phyloP scores from a whole-genome alignment of 2,888 invertebrate genomes.

The Archips xylosteana region DNA sequence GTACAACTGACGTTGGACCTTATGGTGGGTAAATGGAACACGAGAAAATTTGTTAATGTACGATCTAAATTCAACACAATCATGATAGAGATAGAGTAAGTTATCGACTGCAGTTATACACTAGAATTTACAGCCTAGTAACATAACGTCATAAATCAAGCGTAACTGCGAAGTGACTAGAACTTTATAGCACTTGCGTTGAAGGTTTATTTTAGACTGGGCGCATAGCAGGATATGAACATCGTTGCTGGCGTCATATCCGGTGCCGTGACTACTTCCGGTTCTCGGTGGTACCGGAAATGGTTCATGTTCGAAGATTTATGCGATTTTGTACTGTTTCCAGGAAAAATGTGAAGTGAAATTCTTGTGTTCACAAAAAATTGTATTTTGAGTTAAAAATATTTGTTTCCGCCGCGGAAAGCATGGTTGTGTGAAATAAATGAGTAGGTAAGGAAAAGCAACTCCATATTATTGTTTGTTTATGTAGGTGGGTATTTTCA shows the following conservation, averaged over 20 bases:
- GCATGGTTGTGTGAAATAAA: too few species aligned
- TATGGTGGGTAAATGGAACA: too few species aligned
- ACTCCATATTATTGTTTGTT: too few species aligned
- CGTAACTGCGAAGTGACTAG: background rate
- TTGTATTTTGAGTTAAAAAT: background rate
- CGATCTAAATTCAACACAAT: background rate
- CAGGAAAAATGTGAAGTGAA: slow-evolving; percentile 8
- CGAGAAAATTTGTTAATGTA: too few species aligned
- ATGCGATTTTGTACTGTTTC: slow-evolving; percentile 38
- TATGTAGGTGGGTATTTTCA: too few species aligned
- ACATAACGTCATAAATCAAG: slow-evolving; percentile 10
- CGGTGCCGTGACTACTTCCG: slow-evolving; percentile 71
- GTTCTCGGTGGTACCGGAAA: slow-evolving; percentile 53
- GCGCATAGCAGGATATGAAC: slow-evolving; percentile 65
- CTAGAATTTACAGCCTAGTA: background rate
- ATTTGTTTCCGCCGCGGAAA: too few species aligned
- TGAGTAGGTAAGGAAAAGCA: too few species aligned
- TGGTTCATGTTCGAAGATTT: slow-evolving; percentile 41
- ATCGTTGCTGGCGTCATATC: slow-evolving; percentile 71
- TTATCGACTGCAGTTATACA: background rate
- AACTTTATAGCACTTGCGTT: background rate
- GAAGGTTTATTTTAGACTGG: slow-evolving; percentile 34
- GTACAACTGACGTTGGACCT: too few species aligned
- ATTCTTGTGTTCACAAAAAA: slow-evolving; percentile 5
- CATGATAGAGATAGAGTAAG: background rate